Evolutionary conservation across 2,888 invertebrate species (phyloP), one percentile per base, ranked within the genome.

Genomic region (Drosophila siamana): DNA sequence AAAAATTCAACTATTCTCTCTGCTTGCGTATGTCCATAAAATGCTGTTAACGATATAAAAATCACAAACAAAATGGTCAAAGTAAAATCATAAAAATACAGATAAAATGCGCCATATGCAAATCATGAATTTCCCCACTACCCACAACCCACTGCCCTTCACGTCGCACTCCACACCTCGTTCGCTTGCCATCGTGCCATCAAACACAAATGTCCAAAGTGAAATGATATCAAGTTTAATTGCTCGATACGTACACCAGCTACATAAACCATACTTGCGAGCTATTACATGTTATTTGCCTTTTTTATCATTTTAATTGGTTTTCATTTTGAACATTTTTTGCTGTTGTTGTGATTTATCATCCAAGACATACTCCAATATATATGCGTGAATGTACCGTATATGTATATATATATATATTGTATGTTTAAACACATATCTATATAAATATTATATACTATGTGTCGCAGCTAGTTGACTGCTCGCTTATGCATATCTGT

Each of bases 271-370:
- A 33, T 57, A 56, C 28, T 43, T 28, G 16, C 51, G 38, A 46
- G 33, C 33, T 56, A 54, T 59, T 54, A 51, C 46, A 60, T 71
- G 43, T 70, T 65, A 63, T 56, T 68, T 38, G 40, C 33, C 55
- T 68, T 83, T 83, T 66, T 72, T 75, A 77, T 76, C 69, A 63
- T 70, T 72, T 75, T 74, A 81, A 81, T 83, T 84, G 73, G 75
- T 68, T 82, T 87, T 67, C 48, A 62, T 61, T 82, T 74, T 71
- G 74, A 78, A 87, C 75, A 85, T 78, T 68, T 78, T 76, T 75
- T 68, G 51, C 26, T 40, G 54, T 19, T 52, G 52, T 33, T 74
- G 69, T 64, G 67, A 77, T 79, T 86, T 83, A 77, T 77, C 67
- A 82, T 74, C 60, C 74, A 74, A 76, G 75, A 78, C 68, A 63